Evolutionary conservation across 2,113 vertebrate genomes (phyloP), one percentile per base, ranked within the genome.

Genomic region (Calidris pygmaea): DNA sequence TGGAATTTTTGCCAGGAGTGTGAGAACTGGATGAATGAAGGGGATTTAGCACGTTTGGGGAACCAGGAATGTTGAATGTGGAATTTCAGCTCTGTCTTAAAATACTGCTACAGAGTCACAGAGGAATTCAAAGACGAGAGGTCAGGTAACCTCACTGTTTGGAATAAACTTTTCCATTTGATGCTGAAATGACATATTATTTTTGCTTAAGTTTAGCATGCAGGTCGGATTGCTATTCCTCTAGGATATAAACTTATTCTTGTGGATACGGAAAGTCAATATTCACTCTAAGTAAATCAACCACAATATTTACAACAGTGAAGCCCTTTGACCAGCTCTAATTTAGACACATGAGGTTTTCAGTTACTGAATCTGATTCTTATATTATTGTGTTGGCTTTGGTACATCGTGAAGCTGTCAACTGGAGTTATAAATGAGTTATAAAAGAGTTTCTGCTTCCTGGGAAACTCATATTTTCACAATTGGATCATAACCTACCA

Each of bases 341-440:
- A 94, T 92, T 91, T 65, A 91, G 80, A 78, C 34, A 63, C 26
- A 59, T 55, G 26, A 91, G 43, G 16, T 63, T 95, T 95, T 91
- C 73, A 72, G 68, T 77, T 85, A 55, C 68, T 78, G 89, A 84
- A 67, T 71, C 17, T 84, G 60, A 34, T 83, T 71, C 35, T 39
- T 43, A 3, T 34, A 62, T 70, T 83, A 73, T 50, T 88, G 14
- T 62, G 14, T 41, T 92, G 37, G 10, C 29, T 84, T 83, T 89
- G 35, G 32, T 84, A 71, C 24, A 35, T 47, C 1, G 0, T 67
- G 68, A 75, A 63, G 76, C 7, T 86, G 43, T 74, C 60, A 86
- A 2, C 23, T 63, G 65, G 87, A 92, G 32, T 55, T 71, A 85
- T 50, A 94, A 93, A 63, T 24, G 8, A 78, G 48, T 84, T 87